phyloP scores from a whole-genome alignment of 2,113 vertebrate genomes.

The Lota lota region DNA sequence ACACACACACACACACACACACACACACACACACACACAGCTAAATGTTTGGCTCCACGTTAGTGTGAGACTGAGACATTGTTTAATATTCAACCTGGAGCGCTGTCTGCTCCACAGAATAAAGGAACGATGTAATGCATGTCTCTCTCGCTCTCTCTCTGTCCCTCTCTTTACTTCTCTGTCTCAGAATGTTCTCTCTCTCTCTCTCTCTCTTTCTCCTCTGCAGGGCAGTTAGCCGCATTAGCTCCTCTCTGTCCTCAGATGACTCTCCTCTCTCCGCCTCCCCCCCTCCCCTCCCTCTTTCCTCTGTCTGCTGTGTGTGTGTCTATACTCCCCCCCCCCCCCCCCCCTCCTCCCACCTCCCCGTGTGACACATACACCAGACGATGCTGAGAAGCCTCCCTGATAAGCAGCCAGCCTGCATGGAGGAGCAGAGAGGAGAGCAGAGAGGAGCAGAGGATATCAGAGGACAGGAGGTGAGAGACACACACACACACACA shows the following conservation, averaged over 20 bases:
- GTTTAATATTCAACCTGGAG: conserved; percentile 37
- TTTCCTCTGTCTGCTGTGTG: conserved; percentile 66
- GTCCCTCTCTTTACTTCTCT: conserved; percentile 5
- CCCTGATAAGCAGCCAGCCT: conserved; percentile 61
- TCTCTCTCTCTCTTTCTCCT: conserved; percentile 34
- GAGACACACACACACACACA: conserved; percentile 3
- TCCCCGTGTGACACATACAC: conserved; percentile 64
- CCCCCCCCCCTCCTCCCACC: conserved; percentile 58
- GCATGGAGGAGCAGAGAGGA: conserved; percentile 44
- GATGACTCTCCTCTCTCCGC: conserved; percentile 70
- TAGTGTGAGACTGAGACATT: conserved; percentile 9
- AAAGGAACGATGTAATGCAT: conserved; percentile 5
- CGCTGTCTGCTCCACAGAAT: conserved; percentile 19
- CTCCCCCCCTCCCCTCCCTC: conserved; percentile 46
- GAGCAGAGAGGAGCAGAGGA: conserved; percentile 30
- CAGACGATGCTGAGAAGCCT: conserved; percentile 76
- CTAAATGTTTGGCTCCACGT: conserved; percentile 2
- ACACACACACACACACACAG: conserved; percentile 7
- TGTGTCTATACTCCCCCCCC: conserved; percentile 49
- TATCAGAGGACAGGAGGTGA: conserved; percentile 53
- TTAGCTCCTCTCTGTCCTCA: conserved; percentile 75
- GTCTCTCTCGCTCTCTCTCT: conserved; percentile 32
- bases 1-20: not conserved
- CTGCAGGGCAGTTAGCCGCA: conserved; percentile 69
- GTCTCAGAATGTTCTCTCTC: conserved; percentile 17